Conservation (phyloP, 2,113 vertebrate genomes). For the Excalfactoria chinensis region DNA sequence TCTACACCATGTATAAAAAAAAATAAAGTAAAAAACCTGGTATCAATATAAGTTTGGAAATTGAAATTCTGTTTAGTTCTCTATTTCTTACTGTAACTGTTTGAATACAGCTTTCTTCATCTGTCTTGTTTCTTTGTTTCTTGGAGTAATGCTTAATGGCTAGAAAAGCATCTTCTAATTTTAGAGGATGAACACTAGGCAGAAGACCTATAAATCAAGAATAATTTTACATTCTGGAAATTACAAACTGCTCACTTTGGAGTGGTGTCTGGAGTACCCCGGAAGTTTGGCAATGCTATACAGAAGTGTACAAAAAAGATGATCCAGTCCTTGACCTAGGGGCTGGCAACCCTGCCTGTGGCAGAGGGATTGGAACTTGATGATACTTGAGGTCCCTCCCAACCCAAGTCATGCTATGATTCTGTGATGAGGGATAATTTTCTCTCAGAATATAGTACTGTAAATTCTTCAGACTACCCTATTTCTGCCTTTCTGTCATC, state of each 20-base stretch:
- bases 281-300: background rate
- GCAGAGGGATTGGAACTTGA: no score
- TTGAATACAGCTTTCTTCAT: background rate
- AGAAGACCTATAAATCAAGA: background rate
- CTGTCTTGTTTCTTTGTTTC: background rate
- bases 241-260: background rate
- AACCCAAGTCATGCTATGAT: no score
- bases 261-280: fast-evolving
- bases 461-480: background rate
- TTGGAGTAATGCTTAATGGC: background rate
- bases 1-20: background rate
- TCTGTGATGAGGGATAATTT: background rate
- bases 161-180: background rate
- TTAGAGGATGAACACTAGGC: background rate
- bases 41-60: background rate
- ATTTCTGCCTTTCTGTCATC: background rate
- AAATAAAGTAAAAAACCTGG: background rate
- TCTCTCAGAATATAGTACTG: background rate
- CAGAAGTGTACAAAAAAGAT: background rate
- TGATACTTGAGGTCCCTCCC: no score
- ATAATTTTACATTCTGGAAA: background rate
- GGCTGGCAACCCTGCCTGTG: no score
- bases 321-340: no score
- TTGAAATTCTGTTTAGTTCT: background rate
- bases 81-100: background rate